Conservation (phyloP, 2,888 invertebrate genomes). For the Ferrisia virgata region DNA sequence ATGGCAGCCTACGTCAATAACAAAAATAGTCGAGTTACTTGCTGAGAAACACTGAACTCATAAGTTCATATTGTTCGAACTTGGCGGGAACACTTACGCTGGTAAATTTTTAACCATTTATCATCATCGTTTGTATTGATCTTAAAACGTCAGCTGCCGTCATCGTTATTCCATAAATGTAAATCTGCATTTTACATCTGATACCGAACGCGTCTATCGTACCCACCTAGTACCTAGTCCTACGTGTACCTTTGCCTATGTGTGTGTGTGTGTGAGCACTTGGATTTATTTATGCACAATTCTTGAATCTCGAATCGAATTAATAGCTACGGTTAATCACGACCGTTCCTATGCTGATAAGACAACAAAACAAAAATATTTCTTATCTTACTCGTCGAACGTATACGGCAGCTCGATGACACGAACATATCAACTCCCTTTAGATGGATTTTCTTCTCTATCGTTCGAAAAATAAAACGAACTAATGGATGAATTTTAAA, state of each 20-base stretch:
- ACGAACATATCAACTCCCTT: neutral
- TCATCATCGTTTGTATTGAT: constrained; percentile 30
- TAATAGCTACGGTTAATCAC: neutral
- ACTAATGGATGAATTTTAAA: neutral
- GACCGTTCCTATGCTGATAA: neutral
- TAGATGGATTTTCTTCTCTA: neutral
- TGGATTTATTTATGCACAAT: neutral
- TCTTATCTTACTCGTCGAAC: neutral
- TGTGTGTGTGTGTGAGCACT: too few species aligned
- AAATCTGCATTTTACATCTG: constrained; percentile 30
- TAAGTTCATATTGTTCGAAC: constrained; percentile 5
- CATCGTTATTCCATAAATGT: constrained; percentile 31
- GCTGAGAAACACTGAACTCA: constrained; percentile 1
- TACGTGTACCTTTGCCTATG: too few species aligned
- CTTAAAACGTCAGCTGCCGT: constrained; percentile 28
- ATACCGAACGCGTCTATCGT: neutral
- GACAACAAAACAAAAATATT: neutral
- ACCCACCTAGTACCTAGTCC: too few species aligned
- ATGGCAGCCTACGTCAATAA: neutral
- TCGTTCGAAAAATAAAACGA: neutral
- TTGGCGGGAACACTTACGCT: neutral
- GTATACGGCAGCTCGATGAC: neutral
- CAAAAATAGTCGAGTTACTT: neutral
- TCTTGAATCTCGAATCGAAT: neutral
- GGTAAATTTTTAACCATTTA: constrained; percentile 10